A percentile compares a stretch with the other conserved stretches of the same genome.
These are phyloP conservation scores for Eulemur rubriventer DNA, from an alignment of 2,797 vertebrate genomes.

Conservation along the genomic window DNA sequence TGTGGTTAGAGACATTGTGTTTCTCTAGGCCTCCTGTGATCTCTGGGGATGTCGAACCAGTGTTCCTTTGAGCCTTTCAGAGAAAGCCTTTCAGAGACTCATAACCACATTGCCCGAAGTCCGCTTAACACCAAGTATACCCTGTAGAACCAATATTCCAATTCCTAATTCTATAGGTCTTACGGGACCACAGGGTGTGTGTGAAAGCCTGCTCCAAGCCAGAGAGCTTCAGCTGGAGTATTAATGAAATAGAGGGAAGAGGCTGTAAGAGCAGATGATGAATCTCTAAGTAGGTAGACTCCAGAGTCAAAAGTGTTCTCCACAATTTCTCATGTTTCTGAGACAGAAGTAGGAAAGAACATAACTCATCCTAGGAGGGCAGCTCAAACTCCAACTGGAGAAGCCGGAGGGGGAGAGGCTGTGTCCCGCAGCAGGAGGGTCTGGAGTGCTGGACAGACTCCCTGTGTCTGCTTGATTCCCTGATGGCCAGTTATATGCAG, in stretches of 20 bases:
- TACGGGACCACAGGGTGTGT: neutral
- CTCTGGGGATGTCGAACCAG: neutral
- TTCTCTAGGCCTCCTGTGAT: neutral
- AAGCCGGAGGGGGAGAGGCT: neutral
- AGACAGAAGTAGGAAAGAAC: neutral
- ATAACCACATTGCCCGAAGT: neutral
- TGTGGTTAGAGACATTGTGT: neutral
- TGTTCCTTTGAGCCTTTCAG: neutral
- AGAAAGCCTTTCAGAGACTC: neutral
- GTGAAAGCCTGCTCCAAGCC: neutral
- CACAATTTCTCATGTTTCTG: neutral
- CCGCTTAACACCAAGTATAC: neutral
- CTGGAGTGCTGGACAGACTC: neutral
- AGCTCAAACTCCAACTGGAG: neutral
- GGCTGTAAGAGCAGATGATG: neutral
- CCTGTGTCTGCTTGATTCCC: neutral
- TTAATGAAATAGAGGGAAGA: neutral
- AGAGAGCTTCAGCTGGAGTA: rapidly evolving
- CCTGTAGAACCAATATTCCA: neutral
- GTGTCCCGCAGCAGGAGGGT: neutral
- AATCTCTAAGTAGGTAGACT: neutral
- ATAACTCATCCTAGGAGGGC: neutral
- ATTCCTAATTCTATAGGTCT: neutral
- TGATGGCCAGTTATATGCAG: neutral
- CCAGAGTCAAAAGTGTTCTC: neutral